Base-by-base conservation (phyloP, 2,797 vertebrate genomes). In the Ceryle rudis region DNA sequence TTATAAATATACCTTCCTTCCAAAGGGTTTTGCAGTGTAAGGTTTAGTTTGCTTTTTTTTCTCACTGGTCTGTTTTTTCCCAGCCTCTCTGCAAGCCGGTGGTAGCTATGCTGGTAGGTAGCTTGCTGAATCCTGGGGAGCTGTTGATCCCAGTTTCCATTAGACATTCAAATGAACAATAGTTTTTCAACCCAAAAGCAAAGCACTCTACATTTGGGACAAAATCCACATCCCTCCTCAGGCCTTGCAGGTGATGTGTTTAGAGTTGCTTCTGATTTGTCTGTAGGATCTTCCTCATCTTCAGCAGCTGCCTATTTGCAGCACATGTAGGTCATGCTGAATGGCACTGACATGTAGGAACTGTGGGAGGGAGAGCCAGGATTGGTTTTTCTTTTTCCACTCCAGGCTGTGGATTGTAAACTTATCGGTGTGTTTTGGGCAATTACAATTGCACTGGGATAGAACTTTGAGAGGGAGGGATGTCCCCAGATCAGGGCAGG, bases 311-410 rank as follows among this genome's bases (percentile, higher is more conserved):
- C 37, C 28, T 67, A 15, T 44, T 55, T 57, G 46, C 65, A 66
- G 80, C 39, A 39, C 6, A 0, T 0, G 0, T 26, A 41, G 35
- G 33, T 70, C 0, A 0, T 12, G 71, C 73, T 51, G 65, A 71
- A 41, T 46, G 60, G 41, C 55, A 29, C 57, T n/a, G 5, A 18
- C 39, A 31, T 1, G 1, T 17, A 10, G 11, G 29, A 73, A 3
- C n/a, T 8, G 22, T 26, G 52, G 52, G 61, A 70, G 44, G 21
- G 46, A 75, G 51, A 29, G 39, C 0, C 0, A 58, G 55, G 26
- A 12, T 25, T 66, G 55, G 37, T 62, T 51, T 22, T 61, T 54
- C 31, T 60, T 71, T 35, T 42, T 47, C 44, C 35, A 18, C 35
- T 41, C 49, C 18, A 58, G 26, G 22, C 39, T 46, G n/a, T 57